Base-by-base conservation (phyloP, 2,888 invertebrate genomes). In the Troides helena region DNA sequence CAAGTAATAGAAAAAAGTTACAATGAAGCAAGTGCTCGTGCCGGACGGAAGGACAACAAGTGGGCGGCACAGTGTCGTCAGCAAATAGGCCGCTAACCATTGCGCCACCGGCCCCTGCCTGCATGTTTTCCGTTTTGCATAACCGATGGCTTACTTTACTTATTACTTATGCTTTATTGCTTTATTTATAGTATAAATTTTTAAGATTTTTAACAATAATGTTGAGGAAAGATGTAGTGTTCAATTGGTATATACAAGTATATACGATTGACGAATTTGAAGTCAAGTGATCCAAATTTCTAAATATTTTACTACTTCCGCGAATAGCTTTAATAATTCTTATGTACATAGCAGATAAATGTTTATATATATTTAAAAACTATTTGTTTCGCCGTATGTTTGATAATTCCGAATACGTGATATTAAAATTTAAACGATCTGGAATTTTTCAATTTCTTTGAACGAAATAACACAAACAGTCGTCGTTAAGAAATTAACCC, bases 11-110 rank as follows among this genome's bases (percentile, higher is more conserved):
- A 75, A 79, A 76, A 72, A 67, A 78, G 78, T 77, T 77, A 85
- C 85, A 86, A 85, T 82, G 77, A 78, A 76, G 69, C 72, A 66
- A 62, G 72, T 74, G 76, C 76, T 76, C 74, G 60, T 72, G 76
- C 77, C 75, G 77, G 70, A 82, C 85, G 89, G 88, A 89, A 85
- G 80, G 78, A 89, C 88, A 88, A 89, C 89, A 90, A 89, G 90
- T 90, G 89, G 87, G 84, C 80, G 87, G 72, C 75, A 84, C 80
- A 80, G 80, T 80, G 81, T 79, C 78, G 81, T 80, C 86, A 85
- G 81, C 88, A 89, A 89, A 89, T 89, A 90, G 90, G 88, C 88
- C 86, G 85, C 80, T 78, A 78, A 80, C 86, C 79, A 86, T 88
- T 87, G 86, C 80, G 70, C 72, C 70, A 72, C 68, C 72, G 74